Base-by-base conservation (phyloP, 1,140 invertebrate species). In the Heliconius nattereri region DNA sequence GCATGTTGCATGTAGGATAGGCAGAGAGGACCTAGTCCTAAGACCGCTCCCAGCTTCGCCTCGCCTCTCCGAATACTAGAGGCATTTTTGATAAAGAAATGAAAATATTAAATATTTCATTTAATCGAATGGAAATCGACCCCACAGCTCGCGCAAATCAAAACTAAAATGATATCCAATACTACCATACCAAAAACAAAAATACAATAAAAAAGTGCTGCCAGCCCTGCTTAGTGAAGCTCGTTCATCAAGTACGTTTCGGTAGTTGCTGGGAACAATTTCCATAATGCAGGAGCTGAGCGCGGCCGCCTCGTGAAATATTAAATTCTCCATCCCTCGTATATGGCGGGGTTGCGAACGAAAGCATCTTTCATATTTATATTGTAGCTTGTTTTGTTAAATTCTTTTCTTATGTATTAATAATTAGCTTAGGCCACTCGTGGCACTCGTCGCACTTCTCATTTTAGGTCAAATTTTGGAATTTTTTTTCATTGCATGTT, bases 241-340 rank as follows among this genome's bases (percentile, higher is more conserved):
- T 26, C 26, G 75, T 32, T 70, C 66, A 76, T 76, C 66, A 57
- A 70, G 13, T 40, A 45, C 52, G 16, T 75, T 76, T 76, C 37
- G 35, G 54, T 70, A 75, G 35, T 49, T 76, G 75, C 75, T 40
- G 52, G 13, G 75, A 76, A 76, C 32, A 76, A 76, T 76, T 76
- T 76, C 54, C 57, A 76, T 76, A 70, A 76, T 76, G 32, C 75
- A 70, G 9, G 54, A 76, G 32, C 75, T 29, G 54, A 66, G 75
- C 75, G 57, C 35, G 57, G 75, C 75, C 3, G 75, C 75, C 37
- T 70, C 75, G 57, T 70, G 75, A 70, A 76, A 70, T 76, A 76
- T 76, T 76, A 76, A 76, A 76, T 76, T 70, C 75, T 75, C 32
- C 52, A 60, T 75, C 40, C 52, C n/a, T 23, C 74, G 52, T 60